Evolutionary conservation across 2,113 vertebrate genomes (phyloP), one percentile per base, ranked within the genome.

Genomic region (Malurus elegans): DNA sequence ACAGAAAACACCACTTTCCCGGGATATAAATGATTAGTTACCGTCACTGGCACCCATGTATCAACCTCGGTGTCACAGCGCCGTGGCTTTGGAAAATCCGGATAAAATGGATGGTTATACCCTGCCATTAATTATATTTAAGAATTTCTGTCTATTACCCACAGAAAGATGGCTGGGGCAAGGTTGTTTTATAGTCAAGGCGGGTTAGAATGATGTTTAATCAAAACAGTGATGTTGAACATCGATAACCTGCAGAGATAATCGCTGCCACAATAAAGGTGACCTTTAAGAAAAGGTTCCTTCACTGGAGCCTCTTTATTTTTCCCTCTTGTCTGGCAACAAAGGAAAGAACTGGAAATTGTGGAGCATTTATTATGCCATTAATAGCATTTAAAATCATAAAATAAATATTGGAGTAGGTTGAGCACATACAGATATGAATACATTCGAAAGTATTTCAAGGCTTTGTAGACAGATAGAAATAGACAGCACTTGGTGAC

Each of bases 241-340:
- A 53, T 74, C 62, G 95, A 69, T 72, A 90, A 92, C 61, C 36
- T 90, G 88, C 82, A 66, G 91, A 96, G 78, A 96, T 94, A 96
- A 95, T 92, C 83, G 79, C 61, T 92, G 48, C 73, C 71, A 71
- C 95, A 92, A 89, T 87, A 95, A 95, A 94, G 62, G 65, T 96
- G 95, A 97, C 93, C 95, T 97, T 96, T 96, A 44, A 94, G 80
- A 93, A 88, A 93, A 76, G 48, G 70, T 94, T 96, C 80, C 65
- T 95, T 86, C 80, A 76, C 70, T 79, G 81, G 96, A 66, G 73
- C 36, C 24, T 93, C 82, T 96, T 96, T 42, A 69, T 73, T 85
- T 65, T 94, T 70, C 29, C 85, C 48, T 92, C 45, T 76, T 62
- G 44, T 79, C 61, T 58, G 93, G 67, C 78, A 94, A 93, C 89